phyloP scores from a whole-genome alignment of 1,140 invertebrate genomes.

The Scaptomyza hsui region DNA sequence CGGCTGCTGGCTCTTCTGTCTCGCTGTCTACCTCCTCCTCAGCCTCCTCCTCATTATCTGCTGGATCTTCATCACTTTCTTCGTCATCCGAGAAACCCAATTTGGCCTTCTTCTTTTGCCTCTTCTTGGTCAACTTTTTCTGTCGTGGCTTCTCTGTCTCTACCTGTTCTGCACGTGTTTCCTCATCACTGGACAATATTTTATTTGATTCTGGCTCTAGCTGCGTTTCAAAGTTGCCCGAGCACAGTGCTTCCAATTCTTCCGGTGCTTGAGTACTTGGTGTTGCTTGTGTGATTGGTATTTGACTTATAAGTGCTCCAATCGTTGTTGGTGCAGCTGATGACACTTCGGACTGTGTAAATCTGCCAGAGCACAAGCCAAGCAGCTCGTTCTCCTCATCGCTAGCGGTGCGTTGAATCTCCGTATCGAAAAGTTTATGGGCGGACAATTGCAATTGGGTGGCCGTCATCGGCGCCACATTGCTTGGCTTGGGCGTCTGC shows the following conservation, averaged over 20 bases:
- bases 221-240: slow-evolving; percentile 68
- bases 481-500: slow-evolving; percentile 74
- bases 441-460: slow-evolving; percentile 52
- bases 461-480: slow-evolving; percentile 61
- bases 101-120: slow-evolving; percentile 67
- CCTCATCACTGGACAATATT: slow-evolving; percentile 84
- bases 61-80: slow-evolving; percentile 67
- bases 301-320: slow-evolving; percentile 66
- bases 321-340: slow-evolving; percentile 30
- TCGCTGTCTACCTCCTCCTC: slow-evolving; percentile 74
- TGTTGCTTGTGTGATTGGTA: slow-evolving; percentile 65
- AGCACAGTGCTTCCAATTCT: slow-evolving; percentile 60
- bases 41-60: slow-evolving; percentile 41
- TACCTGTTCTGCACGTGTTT: slow-evolving; percentile 61
- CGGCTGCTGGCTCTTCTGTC: slow-evolving; percentile 75
- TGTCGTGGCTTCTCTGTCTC: slow-evolving; percentile 38
- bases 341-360: slow-evolving; percentile 65
- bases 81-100: slow-evolving; percentile 82
- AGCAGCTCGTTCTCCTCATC: slow-evolving; percentile 85
- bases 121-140: slow-evolving; percentile 73
- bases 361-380: slow-evolving; percentile 85
- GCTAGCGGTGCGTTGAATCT: slow-evolving; percentile 66
- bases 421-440: slow-evolving; percentile 68
- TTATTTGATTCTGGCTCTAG: slow-evolving; percentile 38
- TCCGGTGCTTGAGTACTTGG: slow-evolving; percentile 40